phyloP scores from a whole-genome alignment of 1,140 invertebrate genomes.

The Stratiolaelaps scimitus region DNA sequence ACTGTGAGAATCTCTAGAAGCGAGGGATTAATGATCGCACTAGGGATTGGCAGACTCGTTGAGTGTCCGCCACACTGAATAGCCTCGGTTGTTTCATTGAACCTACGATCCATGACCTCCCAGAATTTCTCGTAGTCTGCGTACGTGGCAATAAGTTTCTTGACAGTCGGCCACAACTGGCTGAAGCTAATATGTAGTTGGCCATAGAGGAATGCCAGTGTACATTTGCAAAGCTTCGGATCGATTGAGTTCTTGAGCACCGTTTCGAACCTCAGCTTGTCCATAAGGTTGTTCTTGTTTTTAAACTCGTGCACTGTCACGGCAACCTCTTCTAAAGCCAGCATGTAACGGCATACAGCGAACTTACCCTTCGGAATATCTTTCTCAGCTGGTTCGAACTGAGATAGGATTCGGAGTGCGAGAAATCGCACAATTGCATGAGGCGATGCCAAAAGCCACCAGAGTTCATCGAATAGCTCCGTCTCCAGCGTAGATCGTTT shows the following conservation, averaged over 20 bases:
- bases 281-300: constrained; percentile 20
- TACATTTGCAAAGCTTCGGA: not conserved
- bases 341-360: not conserved
- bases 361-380: constrained; percentile 17
- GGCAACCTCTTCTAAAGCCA: constrained; percentile 1
- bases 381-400: constrained; percentile 7
- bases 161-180: constrained; percentile 65
- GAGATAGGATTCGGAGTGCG: constrained; percentile 1
- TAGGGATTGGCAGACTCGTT: too few relatives aligned
- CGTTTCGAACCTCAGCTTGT: constrained; percentile 7
- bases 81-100: constrained; percentile 45
- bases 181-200: constrained; percentile 71
- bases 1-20: not conserved
- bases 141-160: constrained; percentile 57
- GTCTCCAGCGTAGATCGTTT: not conserved
- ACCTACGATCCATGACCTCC: constrained; percentile 54
- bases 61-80: constrained; percentile 18
- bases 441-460: constrained; percentile 10
- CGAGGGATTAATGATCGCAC: not conserved
- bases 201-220: constrained; percentile 50
- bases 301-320: constrained; percentile 24
- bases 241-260: not conserved
- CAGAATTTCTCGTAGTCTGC: constrained; percentile 58
- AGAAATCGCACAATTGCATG: constrained; percentile 10
- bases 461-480: not conserved